phyloP scores from a whole-genome alignment of 2,797 vertebrate genomes.

The Anisognathus igniventris region DNA sequence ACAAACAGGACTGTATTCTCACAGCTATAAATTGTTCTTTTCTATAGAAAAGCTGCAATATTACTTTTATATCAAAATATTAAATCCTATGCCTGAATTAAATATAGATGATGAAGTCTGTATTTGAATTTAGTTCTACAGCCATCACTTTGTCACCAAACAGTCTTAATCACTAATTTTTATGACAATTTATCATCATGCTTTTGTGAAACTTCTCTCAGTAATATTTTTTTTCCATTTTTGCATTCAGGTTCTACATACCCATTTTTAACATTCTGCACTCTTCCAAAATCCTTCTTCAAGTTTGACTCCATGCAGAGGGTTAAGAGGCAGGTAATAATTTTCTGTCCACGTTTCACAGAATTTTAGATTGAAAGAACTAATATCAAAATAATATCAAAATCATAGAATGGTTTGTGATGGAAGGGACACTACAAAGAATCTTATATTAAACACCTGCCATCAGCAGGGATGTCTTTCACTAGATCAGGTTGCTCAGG shows the following conservation, averaged over 20 bases:
- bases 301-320: not conserved
- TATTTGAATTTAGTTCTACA: not conserved
- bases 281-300: not conserved
- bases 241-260: not conserved
- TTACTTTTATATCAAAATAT: not conserved
- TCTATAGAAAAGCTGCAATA: not conserved
- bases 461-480: not conserved
- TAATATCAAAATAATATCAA: not conserved
- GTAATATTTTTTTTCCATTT: not conserved
- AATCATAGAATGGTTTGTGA: not conserved
- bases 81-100: not conserved
- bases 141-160: not conserved
- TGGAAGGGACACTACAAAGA: not conserved
- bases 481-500: not conserved
- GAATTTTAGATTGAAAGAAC: not conserved
- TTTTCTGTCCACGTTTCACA: not conserved
- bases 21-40: not conserved
- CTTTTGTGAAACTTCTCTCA: not conserved
- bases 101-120: not conserved
- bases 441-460: not conserved
- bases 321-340: not conserved
- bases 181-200: not conserved
- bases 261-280: not conserved
- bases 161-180: not conserved
- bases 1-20: not conserved